phyloP scores from a whole-genome alignment of 2,888 invertebrate species.

The Yponomeuta cagnagella region DNA sequence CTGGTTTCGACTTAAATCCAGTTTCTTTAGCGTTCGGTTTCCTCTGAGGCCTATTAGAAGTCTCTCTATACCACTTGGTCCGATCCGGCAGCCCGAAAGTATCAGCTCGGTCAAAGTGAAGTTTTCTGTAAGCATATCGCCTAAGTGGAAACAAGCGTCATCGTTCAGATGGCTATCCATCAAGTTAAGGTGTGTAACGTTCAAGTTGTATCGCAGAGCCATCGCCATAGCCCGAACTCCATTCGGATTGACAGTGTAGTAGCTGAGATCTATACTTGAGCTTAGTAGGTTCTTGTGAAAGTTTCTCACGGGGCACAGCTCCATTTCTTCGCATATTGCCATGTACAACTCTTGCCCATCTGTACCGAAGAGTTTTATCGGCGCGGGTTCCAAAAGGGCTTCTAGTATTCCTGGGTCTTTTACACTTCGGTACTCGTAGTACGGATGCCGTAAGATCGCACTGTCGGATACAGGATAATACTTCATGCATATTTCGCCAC shows the following conservation, averaged over 20 bases:
- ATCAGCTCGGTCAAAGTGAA: conserved; percentile 31
- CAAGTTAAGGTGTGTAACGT: conserved; percentile 33
- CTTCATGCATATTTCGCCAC: conserved; percentile 41
- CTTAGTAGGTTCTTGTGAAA: conserved; percentile 35
- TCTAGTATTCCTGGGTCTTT: conserved; percentile 38
- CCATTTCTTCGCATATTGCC: conserved; percentile 34
- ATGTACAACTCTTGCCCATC: conserved; percentile 45
- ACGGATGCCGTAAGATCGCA: conserved; percentile 32
- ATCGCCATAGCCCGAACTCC: conserved; percentile 35
- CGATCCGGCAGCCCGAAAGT: conserved; percentile 35
- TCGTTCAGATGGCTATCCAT: conserved; percentile 33
- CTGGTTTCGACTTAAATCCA: conserved; percentile 35
- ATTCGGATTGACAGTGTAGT: conserved; percentile 31
- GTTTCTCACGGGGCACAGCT: conserved; percentile 28
- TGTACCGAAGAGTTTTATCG: conserved; percentile 27
- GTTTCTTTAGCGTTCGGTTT: conserved; percentile 23
- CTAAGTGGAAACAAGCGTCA: conserved; percentile 42
- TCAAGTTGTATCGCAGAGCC: conserved; percentile 31
- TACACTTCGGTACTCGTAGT: conserved; percentile 39
- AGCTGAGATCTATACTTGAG: conserved; percentile 33
- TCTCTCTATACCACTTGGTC: conserved; percentile 26
- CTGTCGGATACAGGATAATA: conserved; percentile 42
- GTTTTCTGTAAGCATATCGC: conserved; percentile 33
- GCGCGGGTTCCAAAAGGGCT: conserved; percentile 32
- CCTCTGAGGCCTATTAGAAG: conserved; percentile 25